phyloP scores from a whole-genome alignment of 2,888 invertebrate species.

The Calephelis perditalis region DNA sequence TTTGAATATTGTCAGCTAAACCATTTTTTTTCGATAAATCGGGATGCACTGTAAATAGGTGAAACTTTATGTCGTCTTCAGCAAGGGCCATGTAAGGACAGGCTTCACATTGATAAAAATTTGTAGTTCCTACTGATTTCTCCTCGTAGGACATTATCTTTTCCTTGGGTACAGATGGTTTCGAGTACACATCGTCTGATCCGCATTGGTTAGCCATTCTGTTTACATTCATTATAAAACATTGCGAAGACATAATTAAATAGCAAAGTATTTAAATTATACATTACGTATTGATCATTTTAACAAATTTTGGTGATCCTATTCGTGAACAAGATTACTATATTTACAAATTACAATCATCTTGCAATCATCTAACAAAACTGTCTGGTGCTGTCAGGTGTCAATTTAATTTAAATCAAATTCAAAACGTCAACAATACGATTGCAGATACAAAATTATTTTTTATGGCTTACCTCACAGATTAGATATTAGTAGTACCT shows the following conservation, averaged over 20 bases:
- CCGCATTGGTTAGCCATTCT: slow-evolving; percentile 34
- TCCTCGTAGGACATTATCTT: slow-evolving; percentile 71
- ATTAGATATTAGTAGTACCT: too few species aligned
- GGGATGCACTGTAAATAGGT: slow-evolving; percentile 68
- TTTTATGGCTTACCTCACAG: too few species aligned
- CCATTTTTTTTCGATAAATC: slow-evolving; percentile 72
- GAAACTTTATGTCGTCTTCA: slow-evolving; percentile 72
- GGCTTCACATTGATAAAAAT: slow-evolving; percentile 75
- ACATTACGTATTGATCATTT: too few species aligned
- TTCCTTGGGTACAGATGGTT: slow-evolving; percentile 46
- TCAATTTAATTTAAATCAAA: too few species aligned
- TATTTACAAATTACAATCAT: too few species aligned
- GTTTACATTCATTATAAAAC: slow-evolving; percentile 46
- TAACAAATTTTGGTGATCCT: too few species aligned
- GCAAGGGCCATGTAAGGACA: slow-evolving; percentile 76
- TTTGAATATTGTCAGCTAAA: slow-evolving; percentile 70
- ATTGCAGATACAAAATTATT: too few species aligned
- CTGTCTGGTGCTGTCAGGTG: too few species aligned
- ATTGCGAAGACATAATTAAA: slow-evolving; percentile 39
- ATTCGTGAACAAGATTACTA: too few species aligned
- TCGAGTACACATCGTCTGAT: slow-evolving; percentile 33
- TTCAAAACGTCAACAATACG: too few species aligned
- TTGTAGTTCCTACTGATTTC: slow-evolving; percentile 67
- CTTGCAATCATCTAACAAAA: too few species aligned
- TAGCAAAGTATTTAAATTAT: not conserved